Evolutionary conservation across 2,113 vertebrate genomes (phyloP).

Genomic region (Papio anubis): DNA sequence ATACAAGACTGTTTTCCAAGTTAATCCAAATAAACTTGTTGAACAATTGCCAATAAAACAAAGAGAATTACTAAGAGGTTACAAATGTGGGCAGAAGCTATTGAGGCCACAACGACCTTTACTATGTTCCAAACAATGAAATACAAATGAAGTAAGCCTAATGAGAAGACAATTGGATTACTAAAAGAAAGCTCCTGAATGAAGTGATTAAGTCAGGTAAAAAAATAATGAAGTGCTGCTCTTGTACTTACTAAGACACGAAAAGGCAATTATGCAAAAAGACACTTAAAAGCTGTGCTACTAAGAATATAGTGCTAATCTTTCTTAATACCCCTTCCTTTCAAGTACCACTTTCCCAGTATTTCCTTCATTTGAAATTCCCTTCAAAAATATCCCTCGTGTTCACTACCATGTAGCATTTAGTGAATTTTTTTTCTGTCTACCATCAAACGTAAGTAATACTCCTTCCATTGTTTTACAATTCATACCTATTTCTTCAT

Average conservation of each 20-base stretch:
- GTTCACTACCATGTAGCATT: conserved; percentile 17
- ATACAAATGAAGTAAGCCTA: conserved; percentile 61
- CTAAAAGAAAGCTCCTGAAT: conserved; percentile 10
- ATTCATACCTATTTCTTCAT: background rate
- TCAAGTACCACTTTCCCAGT: conserved; percentile 59
- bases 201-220: conserved; percentile 63
- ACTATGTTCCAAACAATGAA: conserved; percentile 43
- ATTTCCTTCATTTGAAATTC: conserved; percentile 65
- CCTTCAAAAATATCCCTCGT: conserved; percentile 2
- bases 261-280: conserved; percentile 74
- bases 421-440: conserved; percentile 39
- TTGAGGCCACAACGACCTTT: background rate
- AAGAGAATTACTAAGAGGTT: background rate
- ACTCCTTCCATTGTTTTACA: background rate
- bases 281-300: conserved; percentile 58
- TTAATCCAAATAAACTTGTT: background rate
- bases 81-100: background rate
- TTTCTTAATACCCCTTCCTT: conserved; percentile 69
- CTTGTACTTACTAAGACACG: conserved; percentile 56
- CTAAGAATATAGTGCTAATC: conserved; percentile 60
- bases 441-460: background rate
- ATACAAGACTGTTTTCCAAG: background rate
- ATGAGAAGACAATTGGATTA: conserved; percentile 65
- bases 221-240: conserved; percentile 45
- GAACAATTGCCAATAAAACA: background rate